Evolutionary conservation across 2,888 invertebrate genomes (phyloP).

Genomic region (Linnaemya vulpina): DNA sequence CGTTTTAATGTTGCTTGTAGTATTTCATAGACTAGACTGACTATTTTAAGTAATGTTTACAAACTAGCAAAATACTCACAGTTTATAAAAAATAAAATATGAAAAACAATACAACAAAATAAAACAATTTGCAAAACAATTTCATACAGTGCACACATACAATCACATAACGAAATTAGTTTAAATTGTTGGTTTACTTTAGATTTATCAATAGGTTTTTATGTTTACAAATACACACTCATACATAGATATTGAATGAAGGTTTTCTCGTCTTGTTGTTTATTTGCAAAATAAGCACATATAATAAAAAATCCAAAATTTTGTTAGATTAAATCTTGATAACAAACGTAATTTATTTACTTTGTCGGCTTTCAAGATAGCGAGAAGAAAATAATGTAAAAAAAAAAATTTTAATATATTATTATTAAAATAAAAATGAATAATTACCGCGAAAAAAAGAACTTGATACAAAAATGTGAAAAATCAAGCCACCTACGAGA

Average conservation of each 20-base stretch:
- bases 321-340: background rate
- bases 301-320: background rate
- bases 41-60: conserved; percentile 23
- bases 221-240: background rate
- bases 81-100: conserved; percentile 25
- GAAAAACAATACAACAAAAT: background rate
- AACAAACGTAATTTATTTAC: background rate
- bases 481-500: background rate
- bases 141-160: background rate
- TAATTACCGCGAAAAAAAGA: conserved; percentile 27
- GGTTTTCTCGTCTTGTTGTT: background rate
- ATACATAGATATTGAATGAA: background rate
- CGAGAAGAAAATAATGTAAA: conserved; percentile 35
- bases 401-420: background rate
- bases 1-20: conserved; percentile 23
- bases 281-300: background rate
- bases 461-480: background rate
- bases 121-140: conserved; percentile 31
- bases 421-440: conserved; percentile 30
- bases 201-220: background rate
- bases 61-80: conserved; percentile 44
- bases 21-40: conserved; percentile 36
- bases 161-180: background rate
- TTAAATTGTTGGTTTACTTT: background rate
- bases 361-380: conserved; percentile 23